A percentile compares a stretch with the other conserved stretches of the same genome.
These are phyloP conservation scores for Apotomis betuletana DNA, from an alignment of 2,888 invertebrate genomes.

Conservation along the genomic window DNA sequence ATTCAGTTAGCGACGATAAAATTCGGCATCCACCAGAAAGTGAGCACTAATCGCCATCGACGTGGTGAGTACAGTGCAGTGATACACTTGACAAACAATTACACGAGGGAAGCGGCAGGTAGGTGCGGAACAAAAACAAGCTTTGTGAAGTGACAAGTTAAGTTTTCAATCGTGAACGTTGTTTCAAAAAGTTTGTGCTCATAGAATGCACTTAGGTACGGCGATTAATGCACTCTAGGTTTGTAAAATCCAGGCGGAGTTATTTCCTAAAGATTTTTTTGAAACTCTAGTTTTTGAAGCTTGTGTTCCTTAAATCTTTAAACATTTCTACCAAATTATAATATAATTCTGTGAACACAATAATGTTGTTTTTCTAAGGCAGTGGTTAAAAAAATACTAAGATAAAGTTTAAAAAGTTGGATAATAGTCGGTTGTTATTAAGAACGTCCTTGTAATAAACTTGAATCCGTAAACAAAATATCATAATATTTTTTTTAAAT, in stretches of 20 bases:
- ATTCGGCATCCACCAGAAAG: conserved; percentile 85
- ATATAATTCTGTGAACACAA: too few relatives aligned
- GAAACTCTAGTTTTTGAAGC: too few relatives aligned
- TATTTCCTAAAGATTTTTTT: background rate
- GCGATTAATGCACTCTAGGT: background rate
- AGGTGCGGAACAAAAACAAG: conserved; percentile 46
- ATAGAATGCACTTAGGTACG: background rate
- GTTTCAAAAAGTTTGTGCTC: conserved; percentile 33
- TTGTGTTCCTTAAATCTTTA: too few relatives aligned
- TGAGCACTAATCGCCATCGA: conserved; percentile 76
- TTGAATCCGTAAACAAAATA: too few relatives aligned
- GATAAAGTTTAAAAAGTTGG: too few relatives aligned
- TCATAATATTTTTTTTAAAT: background rate
- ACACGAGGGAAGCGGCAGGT: conserved; percentile 47
- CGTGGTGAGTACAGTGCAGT: conserved; percentile 83
- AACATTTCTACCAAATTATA: too few relatives aligned
- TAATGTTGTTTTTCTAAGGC: too few relatives aligned
- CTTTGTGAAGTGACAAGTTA: conserved; percentile 34
- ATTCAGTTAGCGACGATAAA: conserved; percentile 86
- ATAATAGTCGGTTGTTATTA: too few relatives aligned
- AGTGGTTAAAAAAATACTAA: too few relatives aligned
- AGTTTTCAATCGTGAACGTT: conserved; percentile 22
- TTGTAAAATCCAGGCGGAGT: background rate
- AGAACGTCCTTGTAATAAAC: too few relatives aligned
- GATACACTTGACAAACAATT: conserved; percentile 51